Evolutionary conservation across 1,140 invertebrate genomes (phyloP).

Genomic region (Scylla paramamosain): DNA sequence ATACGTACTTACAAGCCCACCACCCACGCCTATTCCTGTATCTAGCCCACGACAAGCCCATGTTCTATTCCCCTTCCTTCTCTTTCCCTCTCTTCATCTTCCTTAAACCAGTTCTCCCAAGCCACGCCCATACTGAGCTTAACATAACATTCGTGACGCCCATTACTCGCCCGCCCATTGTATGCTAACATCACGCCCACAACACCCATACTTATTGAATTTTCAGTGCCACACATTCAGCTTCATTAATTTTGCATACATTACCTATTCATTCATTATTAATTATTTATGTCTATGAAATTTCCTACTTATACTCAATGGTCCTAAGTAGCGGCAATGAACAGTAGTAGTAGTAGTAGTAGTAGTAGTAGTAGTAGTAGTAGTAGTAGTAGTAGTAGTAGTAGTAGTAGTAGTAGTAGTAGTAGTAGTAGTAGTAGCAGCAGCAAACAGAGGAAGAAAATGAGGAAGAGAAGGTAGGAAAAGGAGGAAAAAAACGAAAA

Average conservation of each 20-base stretch:
- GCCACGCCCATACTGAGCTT: neutral
- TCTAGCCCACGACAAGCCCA: too few relatives aligned
- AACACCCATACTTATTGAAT: neutral
- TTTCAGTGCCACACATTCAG: too few relatives aligned
- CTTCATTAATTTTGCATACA: too few relatives aligned
- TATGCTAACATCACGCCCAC: neutral
- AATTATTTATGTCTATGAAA: too few relatives aligned
- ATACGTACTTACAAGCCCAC: too few relatives aligned
- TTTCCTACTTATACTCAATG: too few relatives aligned
- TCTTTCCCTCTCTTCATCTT: neutral
- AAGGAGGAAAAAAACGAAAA: too few relatives aligned
- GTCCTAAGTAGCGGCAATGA: too few relatives aligned
- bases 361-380: neutral
- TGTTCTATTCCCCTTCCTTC: neutral
- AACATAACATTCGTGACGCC: neutral
- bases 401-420: constrained; percentile 13
- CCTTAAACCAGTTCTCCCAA: neutral
- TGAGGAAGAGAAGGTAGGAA: too few relatives aligned
- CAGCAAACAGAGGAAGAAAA: too few relatives aligned
- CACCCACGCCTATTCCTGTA: neutral
- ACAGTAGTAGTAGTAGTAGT: neutral
- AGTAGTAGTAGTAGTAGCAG: constrained; percentile 6
- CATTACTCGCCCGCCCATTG: neutral
- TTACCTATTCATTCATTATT: too few relatives aligned
- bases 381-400: neutral